Conservation (phyloP, 2,797 vertebrate species). For the Stomatorhinus walkeri region DNA sequence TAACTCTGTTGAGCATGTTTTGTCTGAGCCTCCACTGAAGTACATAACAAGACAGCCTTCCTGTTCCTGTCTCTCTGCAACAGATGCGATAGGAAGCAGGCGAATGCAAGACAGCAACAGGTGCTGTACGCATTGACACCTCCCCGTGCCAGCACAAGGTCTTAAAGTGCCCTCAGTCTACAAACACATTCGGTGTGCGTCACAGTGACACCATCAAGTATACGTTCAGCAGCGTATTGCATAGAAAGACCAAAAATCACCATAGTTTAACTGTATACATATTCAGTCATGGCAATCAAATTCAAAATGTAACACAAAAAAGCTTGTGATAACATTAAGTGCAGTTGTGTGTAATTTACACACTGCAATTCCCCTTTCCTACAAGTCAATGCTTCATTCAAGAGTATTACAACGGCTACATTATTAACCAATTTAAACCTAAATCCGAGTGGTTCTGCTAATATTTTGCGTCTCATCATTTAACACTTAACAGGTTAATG, state of each 20-base stretch:
- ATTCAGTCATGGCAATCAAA: background rate
- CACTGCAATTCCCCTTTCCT: background rate
- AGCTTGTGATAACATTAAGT: background rate
- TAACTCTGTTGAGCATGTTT: background rate
- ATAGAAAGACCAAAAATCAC: background rate
- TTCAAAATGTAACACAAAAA: background rate
- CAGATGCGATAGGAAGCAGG: constrained; percentile 9
- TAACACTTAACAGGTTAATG: background rate
- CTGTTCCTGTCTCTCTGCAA: constrained; percentile 8
- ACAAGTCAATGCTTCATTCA: background rate
- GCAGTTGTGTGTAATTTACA: background rate
- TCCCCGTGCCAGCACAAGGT: background rate
- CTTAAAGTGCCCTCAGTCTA: constrained; percentile 22
- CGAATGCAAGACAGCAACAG: constrained; percentile 21
- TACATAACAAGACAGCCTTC: constrained; percentile 10
- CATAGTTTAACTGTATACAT: background rate
- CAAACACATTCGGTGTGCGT: background rate
- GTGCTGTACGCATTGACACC: constrained; percentile 13
- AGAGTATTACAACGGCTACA: background rate
- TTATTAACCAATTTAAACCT: background rate
- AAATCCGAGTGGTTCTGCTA: background rate
- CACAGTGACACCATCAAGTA: background rate
- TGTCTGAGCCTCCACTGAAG: background rate
- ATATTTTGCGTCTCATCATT: background rate
- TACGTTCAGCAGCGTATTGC: background rate